Evolutionary conservation across 2,113 vertebrate species (phyloP).

Genomic region (Sturnus vulgaris): DNA sequence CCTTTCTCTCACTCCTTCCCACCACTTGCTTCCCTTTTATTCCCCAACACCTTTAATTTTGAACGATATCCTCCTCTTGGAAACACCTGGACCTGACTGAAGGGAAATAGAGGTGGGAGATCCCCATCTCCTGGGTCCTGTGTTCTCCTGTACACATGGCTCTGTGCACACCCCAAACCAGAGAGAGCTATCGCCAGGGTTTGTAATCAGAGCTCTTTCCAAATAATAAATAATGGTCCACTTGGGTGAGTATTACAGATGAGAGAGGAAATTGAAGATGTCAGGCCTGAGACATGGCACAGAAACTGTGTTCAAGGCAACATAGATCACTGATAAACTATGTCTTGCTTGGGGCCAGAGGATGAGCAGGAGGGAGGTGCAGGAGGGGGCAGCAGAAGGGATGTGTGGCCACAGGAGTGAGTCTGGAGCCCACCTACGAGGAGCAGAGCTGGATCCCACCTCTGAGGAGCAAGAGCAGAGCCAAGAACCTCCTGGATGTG

Average conservation of each 20-base stretch:
- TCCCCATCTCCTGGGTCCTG: not conserved
- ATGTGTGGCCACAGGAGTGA: not conserved
- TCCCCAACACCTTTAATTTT: not conserved
- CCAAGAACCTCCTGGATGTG: not conserved
- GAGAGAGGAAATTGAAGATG: not conserved
- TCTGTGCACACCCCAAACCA: rapidly evolving
- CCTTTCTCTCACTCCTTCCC: not conserved
- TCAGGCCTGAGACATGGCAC: not conserved
- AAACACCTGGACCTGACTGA: not conserved
- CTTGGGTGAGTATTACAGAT: not conserved
- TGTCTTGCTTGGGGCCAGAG: not conserved
- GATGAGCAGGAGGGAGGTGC: not conserved
- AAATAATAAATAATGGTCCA: not conserved
- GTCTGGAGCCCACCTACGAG: not conserved
- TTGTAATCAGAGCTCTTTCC: not conserved
- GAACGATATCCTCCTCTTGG: not conserved
- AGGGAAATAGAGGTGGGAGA: not conserved
- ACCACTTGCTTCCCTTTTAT: not conserved
- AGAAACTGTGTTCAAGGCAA: not conserved
- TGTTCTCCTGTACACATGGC: not conserved
- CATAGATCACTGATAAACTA: not conserved
- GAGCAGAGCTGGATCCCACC: not conserved
- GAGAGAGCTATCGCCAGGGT: not conserved
- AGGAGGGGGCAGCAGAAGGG: not conserved
- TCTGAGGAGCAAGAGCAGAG: not conserved